Evolutionary conservation across 2,797 vertebrate genomes (phyloP), one percentile per base, ranked within the genome.

Genomic region (Prionace glauca): DNA sequence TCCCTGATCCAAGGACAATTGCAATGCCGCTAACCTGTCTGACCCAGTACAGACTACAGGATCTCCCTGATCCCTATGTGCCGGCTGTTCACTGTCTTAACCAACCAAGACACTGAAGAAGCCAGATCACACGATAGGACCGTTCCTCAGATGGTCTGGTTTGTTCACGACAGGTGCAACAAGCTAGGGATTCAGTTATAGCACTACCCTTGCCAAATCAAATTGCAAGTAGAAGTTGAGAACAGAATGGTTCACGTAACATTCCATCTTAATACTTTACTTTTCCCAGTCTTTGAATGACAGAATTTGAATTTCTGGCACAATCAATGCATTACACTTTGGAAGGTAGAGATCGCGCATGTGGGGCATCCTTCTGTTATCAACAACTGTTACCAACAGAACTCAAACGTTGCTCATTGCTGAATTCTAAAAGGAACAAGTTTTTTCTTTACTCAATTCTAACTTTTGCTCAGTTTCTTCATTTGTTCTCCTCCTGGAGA

Each of bases 301-400:
- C 69, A 95, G 71, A 95, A 95, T 56, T 95, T 72, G 69, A 95
- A 95, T 95, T 95, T 74, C 56, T 74, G 71, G 71, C 69, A 95
- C 93, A 50, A 60, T 56, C 41, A 60, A 16, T 60, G 71, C 50
- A 32, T 95, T 72, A 95, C 93, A 95, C 93, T 95, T 95, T 95
- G 71, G 69, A 92, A 95, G 67, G 93, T 77, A 95, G 93, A 74
- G 71, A 95, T 77, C 50, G 41, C 45, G 93, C 71, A 56, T 56
- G 67, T 95, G 71, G 69, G 93, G 93, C 41, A 74, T 95, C 93
- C 93, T 95, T 95, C 69, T 95, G 93, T 74, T 95, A 95, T 20
- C 69, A 95, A 74, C 69, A 95, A 95, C 93, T 95, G 69, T 56
- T 72, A 74, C 69, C 26, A 95, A 22, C 65, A 74, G 93, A 95